A percentile compares a stretch with the other conserved stretches of the same genome.
phyloP scores from a whole-genome alignment of 2,888 invertebrate species.

The Brenthis daphne region DNA sequence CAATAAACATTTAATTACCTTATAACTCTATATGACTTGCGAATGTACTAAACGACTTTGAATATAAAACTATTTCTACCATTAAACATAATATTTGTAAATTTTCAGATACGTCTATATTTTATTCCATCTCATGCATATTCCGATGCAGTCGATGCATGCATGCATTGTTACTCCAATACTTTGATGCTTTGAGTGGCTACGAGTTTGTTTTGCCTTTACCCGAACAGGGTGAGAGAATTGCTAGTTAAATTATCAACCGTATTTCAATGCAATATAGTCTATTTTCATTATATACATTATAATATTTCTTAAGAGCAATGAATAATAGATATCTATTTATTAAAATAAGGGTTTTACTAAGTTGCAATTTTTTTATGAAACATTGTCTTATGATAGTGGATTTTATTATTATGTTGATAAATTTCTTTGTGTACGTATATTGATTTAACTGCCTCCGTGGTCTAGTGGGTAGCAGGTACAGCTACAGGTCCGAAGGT shows the following conservation, averaged over 20 bases:
- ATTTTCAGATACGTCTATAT: conserved; percentile 20
- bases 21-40: no score
- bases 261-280: neutral
- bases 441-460: no score
- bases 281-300: neutral
- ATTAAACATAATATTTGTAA: neutral
- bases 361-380: neutral
- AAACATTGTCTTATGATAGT: conserved; percentile 1
- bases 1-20: no score
- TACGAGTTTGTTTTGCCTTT: conserved; percentile 17
- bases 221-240: conserved; percentile 3
- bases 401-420: neutral
- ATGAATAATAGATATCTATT: conserved; percentile 21
- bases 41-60: no score
- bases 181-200: conserved; percentile 44
- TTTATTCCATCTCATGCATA: conserved; percentile 38
- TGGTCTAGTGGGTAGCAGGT: no score
- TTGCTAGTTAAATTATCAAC: neutral
- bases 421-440: no score
- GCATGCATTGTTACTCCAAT: conserved; percentile 39
- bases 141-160: conserved; percentile 34
- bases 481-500: no score
- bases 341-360: neutral
- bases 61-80: neutral
- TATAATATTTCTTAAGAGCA: conserved; percentile 15